Base-by-base conservation (phyloP, 2,797 vertebrate genomes). In the Crenichthys baileyi region DNA sequence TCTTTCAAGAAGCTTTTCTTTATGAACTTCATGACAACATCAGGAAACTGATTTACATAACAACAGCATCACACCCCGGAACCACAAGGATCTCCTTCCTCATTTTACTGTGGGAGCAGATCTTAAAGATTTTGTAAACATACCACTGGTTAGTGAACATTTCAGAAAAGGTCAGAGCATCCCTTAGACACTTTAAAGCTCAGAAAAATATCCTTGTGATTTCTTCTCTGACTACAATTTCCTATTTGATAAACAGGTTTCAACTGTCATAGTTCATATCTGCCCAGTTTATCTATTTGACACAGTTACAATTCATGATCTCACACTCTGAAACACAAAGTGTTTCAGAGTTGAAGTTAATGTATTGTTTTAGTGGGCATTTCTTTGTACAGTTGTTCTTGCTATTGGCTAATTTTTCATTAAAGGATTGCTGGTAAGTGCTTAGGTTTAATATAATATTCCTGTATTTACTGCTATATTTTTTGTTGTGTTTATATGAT, bases 1-100 rank as follows among this genome's bases (percentile, higher is more conserved):
- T 72, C 29, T 72, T 53, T 18, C 29, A 22, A 36, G 65, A 68
- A 68, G 8, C 16, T 24, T 36, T 55, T 72, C 29, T 31, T 31
- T 31, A 51, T 39, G 70, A 72, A 55, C 29, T 12, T 36, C 26
- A 53, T 72, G 48, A 72, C 70, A 72, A 31, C 46, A 72, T 72
- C 29, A 53, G 8, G 70, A 72, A 72, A 72, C 29, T 36, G 48
- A 72, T 72, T 53, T 72, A 36, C 48, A 53, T 72, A 53, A 72
- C 16, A 18, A 72, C 16, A 1, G 50, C 70, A 51, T 51, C 70
- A 72, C 70, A 72, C 70, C 70, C 70, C 24, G 50, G 31, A 24
- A 31, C 70, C 29, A 31, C 26, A 53, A n/a, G 70, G 13, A 36
- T 36, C 50, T 53, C 22, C 67, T 70, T 70, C 67, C 67, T 48